A percentile compares a stretch with the other conserved stretches of the same genome.
phyloP scores from a whole-genome alignment of 2,888 invertebrate species.

The Limnephilus rhombicus region DNA sequence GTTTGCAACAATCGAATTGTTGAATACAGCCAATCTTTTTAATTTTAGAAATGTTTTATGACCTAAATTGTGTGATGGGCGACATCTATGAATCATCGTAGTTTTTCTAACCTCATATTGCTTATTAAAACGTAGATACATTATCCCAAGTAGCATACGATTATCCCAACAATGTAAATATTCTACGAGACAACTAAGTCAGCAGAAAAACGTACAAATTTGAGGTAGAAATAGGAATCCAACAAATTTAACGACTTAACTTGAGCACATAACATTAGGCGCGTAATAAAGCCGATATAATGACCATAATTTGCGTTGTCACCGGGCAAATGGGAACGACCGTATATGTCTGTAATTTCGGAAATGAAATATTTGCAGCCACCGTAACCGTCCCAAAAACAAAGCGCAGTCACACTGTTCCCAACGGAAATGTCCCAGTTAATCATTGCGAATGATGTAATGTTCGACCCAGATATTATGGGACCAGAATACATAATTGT shows the following conservation, averaged over 20 bases:
- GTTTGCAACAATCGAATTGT: too few relatives aligned
- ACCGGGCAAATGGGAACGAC: slow-evolving; percentile 22
- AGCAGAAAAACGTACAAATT: background rate
- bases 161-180: too few relatives aligned
- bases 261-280: background rate
- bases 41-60: too few relatives aligned
- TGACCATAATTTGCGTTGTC: slow-evolving; percentile 48
- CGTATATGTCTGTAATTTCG: slow-evolving; percentile 28
- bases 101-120: too few relatives aligned
- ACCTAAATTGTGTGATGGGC: too few relatives aligned
- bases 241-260: background rate
- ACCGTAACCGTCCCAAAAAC: slow-evolving; percentile 50
- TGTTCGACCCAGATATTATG: slow-evolving; percentile 60
- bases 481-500: slow-evolving; percentile 49
- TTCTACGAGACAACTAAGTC: background rate
- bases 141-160: too few relatives aligned
- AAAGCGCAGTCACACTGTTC: slow-evolving; percentile 45
- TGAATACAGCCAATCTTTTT: too few relatives aligned
- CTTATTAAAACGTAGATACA: too few relatives aligned
- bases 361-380: slow-evolving; percentile 55
- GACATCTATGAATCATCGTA: too few relatives aligned
- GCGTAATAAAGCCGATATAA: slow-evolving; percentile 31
- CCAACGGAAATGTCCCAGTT: slow-evolving; percentile 57
- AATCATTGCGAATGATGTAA: slow-evolving; percentile 61
- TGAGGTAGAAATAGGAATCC: background rate